Evolutionary conservation across 2,797 vertebrate species (phyloP).

Genomic region (Meda fulgida): DNA sequence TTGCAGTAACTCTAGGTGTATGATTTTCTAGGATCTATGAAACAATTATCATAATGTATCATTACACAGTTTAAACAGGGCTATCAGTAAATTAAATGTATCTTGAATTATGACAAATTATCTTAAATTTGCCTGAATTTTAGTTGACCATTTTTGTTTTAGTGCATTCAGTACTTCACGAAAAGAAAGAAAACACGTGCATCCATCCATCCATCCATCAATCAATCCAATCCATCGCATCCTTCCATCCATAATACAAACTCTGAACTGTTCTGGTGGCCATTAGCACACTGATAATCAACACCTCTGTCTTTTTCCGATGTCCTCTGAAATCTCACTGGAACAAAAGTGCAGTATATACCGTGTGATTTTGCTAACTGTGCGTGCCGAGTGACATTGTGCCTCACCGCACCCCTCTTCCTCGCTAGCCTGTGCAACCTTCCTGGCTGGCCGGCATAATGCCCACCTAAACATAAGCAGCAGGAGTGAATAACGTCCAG

Average conservation of each 20-base stretch:
- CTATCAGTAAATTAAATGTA: background rate
- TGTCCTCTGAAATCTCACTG: conserved; percentile 6
- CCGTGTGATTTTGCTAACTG: conserved; percentile 33
- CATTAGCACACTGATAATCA: background rate
- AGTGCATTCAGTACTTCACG: background rate
- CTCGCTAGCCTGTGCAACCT: conserved; percentile 42
- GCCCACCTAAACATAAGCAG: conserved; percentile 8
- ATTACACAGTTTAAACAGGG: background rate
- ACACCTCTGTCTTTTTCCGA: background rate
- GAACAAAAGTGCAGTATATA: conserved; percentile 28
- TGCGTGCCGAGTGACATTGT: conserved; percentile 36
- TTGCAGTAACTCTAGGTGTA: background rate
- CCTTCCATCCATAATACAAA: background rate
- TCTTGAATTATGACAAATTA: background rate
- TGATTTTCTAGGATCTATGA: background rate
- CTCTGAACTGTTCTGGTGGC: background rate
- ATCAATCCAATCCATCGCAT: background rate
- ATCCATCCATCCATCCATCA: no score
- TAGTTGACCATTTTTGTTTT: background rate
- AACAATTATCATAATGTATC: background rate
- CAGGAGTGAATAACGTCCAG: conserved; percentile 10
- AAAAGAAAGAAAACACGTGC: no score
- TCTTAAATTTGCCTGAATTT: background rate
- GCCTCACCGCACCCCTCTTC: conserved; percentile 33
- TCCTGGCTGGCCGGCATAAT: conserved; percentile 44